Conservation (phyloP, 2,113 vertebrate genomes). For the Thomomys bottae region DNA sequence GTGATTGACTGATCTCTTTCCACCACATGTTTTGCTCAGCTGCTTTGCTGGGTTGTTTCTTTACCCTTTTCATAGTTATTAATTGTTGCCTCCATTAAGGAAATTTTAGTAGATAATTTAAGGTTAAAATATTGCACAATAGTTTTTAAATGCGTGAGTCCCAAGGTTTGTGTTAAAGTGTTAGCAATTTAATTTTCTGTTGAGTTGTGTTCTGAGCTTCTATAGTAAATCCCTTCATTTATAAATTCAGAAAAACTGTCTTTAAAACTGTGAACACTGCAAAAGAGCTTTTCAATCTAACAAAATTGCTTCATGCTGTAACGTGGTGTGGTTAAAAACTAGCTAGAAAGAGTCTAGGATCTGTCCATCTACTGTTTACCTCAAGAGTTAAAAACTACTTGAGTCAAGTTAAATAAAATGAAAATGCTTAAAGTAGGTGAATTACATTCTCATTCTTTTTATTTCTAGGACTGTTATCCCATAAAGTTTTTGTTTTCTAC, state of each 20-base stretch:
- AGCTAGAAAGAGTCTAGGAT: conserved; percentile 14
- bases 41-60: conserved; percentile 41
- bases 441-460: conserved; percentile 19
- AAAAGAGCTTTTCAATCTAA: conserved; percentile 41
- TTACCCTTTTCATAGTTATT: conserved; percentile 57
- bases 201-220: conserved; percentile 20
- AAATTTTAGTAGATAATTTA: conserved; percentile 34
- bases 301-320: conserved; percentile 40
- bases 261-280: conserved; percentile 37
- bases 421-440: background rate
- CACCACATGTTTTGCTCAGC: conserved; percentile 52
- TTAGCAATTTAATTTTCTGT: conserved; percentile 47
- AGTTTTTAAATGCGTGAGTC: conserved; percentile 19
- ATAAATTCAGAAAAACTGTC: conserved; percentile 34
- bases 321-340: conserved; percentile 5
- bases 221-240: background rate
- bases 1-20: conserved; percentile 51
- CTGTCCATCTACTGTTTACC: conserved; percentile 21
- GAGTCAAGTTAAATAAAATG: conserved; percentile 60
- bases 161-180: conserved; percentile 24
- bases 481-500: conserved; percentile 20
- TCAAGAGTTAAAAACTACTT: conserved; percentile 47
- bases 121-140: conserved; percentile 30
- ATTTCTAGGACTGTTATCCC: conserved; percentile 49
- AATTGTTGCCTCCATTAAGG: conserved; percentile 52